These are phyloP conservation scores for Chrysolina haemoptera DNA, from an alignment of 2,888 invertebrate genomes.

Conservation along the genomic window DNA sequence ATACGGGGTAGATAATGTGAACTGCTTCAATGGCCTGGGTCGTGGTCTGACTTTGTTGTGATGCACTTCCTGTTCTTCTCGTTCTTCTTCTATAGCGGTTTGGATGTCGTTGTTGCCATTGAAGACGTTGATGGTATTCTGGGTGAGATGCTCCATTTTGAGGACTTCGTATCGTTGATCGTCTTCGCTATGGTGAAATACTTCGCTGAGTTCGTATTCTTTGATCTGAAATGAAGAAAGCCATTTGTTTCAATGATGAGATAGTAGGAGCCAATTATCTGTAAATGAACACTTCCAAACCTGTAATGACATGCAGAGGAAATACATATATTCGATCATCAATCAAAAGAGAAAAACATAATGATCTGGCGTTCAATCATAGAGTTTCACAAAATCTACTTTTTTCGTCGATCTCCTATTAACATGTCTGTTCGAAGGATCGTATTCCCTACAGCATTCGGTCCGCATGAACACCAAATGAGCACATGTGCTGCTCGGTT, in stretches of 20 bases:
- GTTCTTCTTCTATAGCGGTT: conserved; percentile 85
- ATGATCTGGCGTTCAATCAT: no score
- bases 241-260: background rate
- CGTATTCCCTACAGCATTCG: no score
- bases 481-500: no score
- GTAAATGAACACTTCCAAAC: no score
- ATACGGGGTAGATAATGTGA: conserved; percentile 54
- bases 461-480: no score
- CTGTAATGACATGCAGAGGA: no score
- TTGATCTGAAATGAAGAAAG: conserved; percentile 75
- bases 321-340: no score
- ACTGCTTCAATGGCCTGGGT: conserved; percentile 58
- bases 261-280: background rate
- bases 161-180: conserved; percentile 83
- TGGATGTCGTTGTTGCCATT: conserved; percentile 81
- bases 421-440: no score
- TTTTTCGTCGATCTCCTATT: no score
- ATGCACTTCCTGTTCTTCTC: conserved; percentile 76
- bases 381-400: no score
- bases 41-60: conserved; percentile 57
- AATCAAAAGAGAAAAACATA: no score
- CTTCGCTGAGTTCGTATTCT: conserved; percentile 90
- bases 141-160: conserved; percentile 74
- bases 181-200: conserved; percentile 87
- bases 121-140: conserved; percentile 75